Conservation (phyloP, 2,797 vertebrate genomes). For the Anableps anableps region DNA sequence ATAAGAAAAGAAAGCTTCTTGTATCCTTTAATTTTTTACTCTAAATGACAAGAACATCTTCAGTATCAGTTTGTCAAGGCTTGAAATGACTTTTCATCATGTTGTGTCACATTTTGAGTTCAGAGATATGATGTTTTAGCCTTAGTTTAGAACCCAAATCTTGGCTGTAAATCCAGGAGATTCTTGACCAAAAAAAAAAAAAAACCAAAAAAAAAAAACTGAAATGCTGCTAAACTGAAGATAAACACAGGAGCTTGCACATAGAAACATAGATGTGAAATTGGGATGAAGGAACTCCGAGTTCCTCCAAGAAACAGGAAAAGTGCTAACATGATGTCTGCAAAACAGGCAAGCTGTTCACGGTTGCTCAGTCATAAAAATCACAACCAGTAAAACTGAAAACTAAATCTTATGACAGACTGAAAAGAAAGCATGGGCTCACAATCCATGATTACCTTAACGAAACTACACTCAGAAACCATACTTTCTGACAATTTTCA, state of each 20-base stretch:
- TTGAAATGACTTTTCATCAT: slow-evolving; percentile 1
- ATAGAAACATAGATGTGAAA: neutral
- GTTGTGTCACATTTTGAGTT: neutral
- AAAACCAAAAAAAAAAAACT: neutral
- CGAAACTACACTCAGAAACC: neutral
- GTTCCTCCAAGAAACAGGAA: neutral
- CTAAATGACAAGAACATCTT: neutral
- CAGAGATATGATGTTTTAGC: neutral
- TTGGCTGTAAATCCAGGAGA: neutral
- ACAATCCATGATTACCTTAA: neutral
- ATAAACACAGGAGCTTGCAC: neutral
- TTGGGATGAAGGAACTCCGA: neutral
- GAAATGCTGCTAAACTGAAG: neutral
- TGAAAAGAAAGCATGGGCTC: neutral
- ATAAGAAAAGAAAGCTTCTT: slow-evolving; percentile 13
- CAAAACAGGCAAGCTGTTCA: neutral
- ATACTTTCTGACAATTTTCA: neutral
- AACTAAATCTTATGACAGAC: neutral
- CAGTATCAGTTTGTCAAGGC: slow-evolving; percentile 3
- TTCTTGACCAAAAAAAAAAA: too few relatives aligned
- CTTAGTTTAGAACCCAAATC: neutral
- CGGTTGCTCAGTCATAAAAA: neutral
- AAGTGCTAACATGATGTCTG: neutral
- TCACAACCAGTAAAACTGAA: neutral
- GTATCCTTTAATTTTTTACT: slow-evolving; percentile 1